These are phyloP conservation scores for Syrista parreyssii DNA, from an alignment of 2,888 invertebrate species.

Conservation along the genomic window DNA sequence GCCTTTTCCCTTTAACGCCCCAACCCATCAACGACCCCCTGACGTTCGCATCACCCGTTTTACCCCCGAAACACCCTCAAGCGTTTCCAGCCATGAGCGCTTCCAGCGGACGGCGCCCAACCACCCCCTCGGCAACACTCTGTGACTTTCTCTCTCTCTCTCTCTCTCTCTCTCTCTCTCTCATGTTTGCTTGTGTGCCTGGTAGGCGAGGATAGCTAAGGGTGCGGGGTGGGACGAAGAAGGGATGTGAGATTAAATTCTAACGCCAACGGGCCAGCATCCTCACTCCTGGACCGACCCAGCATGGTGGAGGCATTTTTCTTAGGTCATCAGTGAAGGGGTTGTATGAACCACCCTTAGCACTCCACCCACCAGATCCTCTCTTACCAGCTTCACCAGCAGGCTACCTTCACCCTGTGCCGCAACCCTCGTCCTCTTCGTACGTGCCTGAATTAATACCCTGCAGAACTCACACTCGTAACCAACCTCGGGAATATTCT, in stretches of 20 bases:
- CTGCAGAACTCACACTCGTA: constrained; percentile 30
- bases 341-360: neutral
- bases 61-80: neutral
- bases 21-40: neutral
- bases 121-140: neutral
- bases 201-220: neutral
- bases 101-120: constrained; percentile 3
- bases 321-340: constrained; percentile 52
- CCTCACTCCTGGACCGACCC: constrained; percentile 32
- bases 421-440: constrained; percentile 8
- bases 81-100: neutral
- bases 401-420: neutral
- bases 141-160: constrained; percentile 2
- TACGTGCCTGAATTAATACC: constrained; percentile 61
- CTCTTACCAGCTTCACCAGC: neutral
- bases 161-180: constrained; percentile 10
- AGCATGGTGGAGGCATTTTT: constrained; percentile 54
- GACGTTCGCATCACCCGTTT: neutral
- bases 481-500: constrained; percentile 25
- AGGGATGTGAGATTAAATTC: constrained; percentile 59
- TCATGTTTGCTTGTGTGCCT: neutral
- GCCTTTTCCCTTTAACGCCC: constrained; percentile 6
- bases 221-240: neutral
- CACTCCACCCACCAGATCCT: neutral
- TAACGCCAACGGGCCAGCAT: constrained; percentile 37